A percentile compares a stretch with the other conserved stretches of the same genome.
Evolutionary conservation across 2,888 invertebrate genomes (phyloP).

Genomic region (Polydrusus pterygomalis): DNA sequence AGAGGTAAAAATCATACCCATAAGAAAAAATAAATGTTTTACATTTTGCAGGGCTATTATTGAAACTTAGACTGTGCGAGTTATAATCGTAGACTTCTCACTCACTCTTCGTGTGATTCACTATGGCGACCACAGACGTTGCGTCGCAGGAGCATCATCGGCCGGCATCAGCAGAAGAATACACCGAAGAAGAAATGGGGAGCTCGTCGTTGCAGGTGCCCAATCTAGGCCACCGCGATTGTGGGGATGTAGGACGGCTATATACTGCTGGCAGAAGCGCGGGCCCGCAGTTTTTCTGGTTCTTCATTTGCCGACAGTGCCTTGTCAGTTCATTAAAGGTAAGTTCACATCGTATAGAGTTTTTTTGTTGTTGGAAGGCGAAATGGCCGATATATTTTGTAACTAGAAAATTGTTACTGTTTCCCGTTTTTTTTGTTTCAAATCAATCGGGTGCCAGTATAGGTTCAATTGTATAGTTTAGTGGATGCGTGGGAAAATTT

Average conservation of each 20-base stretch:
- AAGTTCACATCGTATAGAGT: conserved; percentile 51
- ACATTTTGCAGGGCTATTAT: too few relatives aligned
- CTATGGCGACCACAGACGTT: not conserved
- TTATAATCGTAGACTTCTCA: too few relatives aligned
- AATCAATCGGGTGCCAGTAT: not conserved
- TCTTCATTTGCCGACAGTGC: conserved; percentile 62
- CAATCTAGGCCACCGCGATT: conserved; percentile 69
- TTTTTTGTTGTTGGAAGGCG: conserved; percentile 2
- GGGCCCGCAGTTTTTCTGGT: conserved; percentile 66
- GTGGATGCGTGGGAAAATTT: conserved; percentile 18
- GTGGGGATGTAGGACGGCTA: conserved; percentile 73
- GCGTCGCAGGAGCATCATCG: conserved; percentile 6
- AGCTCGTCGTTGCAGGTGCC: conserved; percentile 58
- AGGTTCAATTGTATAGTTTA: conserved; percentile 14
- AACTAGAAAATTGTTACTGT: not conserved
- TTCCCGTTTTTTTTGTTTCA: not conserved
- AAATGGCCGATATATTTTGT: not conserved
- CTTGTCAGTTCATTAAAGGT: conserved; percentile 41
- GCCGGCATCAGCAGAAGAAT: conserved; percentile 30
- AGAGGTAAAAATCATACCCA: too few relatives aligned
- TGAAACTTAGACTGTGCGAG: too few relatives aligned
- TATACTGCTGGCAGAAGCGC: conserved; percentile 67
- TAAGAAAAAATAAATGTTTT: too few relatives aligned
- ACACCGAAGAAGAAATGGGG: conserved; percentile 53
- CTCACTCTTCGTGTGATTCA: too few relatives aligned